Conservation (phyloP, 2,797 vertebrate species). For the Etheostoma nigrum region DNA sequence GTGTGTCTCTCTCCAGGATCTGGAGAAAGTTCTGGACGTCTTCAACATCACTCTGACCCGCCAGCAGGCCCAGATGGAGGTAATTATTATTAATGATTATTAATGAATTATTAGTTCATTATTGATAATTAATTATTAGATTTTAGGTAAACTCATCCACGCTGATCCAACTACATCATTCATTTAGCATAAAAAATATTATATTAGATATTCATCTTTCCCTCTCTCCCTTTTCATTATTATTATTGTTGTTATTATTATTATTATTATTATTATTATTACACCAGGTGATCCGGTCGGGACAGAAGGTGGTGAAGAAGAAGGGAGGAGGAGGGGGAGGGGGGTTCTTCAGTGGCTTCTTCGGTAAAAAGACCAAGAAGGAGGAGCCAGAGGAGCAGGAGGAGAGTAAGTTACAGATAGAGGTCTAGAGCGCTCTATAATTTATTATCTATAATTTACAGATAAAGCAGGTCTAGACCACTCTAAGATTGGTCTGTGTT, state of each 20-base stretch:
- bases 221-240: too few relatives aligned
- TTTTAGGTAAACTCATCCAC: too few relatives aligned
- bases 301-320: constrained; percentile 90
- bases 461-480: too few relatives aligned
- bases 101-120: too few relatives aligned
- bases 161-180: too few relatives aligned
- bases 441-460: too few relatives aligned
- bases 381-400: constrained; percentile 87
- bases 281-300: constrained; percentile 90
- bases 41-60: constrained; percentile 94
- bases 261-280: too few relatives aligned
- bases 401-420: constrained; percentile 57
- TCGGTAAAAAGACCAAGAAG: constrained; percentile 89
- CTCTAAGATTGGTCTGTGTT: neutral
- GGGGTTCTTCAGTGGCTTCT: constrained; percentile 92
- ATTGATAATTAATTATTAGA: too few relatives aligned
- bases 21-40: constrained; percentile 93
- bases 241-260: too few relatives aligned
- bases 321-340: constrained; percentile 86
- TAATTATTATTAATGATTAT: constrained; percentile 55
- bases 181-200: too few relatives aligned
- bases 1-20: constrained; percentile 80
- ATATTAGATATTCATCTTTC: too few relatives aligned
- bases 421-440: too few relatives aligned
- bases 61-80: constrained; percentile 96